Base-by-base conservation (phyloP, 2,888 invertebrate genomes). In the Pegoplata infirma region DNA sequence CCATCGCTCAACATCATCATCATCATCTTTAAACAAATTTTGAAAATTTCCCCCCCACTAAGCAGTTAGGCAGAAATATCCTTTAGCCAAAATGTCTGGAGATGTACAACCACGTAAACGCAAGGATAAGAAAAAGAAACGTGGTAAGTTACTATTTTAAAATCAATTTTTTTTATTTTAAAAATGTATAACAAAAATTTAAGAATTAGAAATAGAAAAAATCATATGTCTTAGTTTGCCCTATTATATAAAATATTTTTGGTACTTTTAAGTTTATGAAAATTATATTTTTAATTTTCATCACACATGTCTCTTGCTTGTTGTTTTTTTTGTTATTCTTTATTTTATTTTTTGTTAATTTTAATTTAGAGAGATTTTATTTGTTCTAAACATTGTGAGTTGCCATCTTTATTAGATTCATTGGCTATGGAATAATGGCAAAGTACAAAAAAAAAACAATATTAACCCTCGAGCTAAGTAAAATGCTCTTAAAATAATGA, bases 71-170 rank as follows among this genome's bases (percentile, higher is more conserved):
- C 7, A 23, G 14, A 14, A 23, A 51, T 4, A 51, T 72, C 47
- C 25, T 69, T 53, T 21, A 61, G 53, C 17, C 23, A 92, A 89
- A 90, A 96, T 96, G 96, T 96, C 95, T 89, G 95, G 95, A 85
- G 96, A 96, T 91, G 94, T 94, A 85, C 96, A 96, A 90, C 94
- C 95, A 87, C 93, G 95, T 87, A 96, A 95, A 90, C 94, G 96
- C 84, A 95, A 94, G 90, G 95, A 96, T 89, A 96, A 95, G 90
- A 94, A 86, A 82, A 84, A 93, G 90, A 96, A 94, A 93, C 95
- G 96, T 85, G 95, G 92, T 90, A 84, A 86, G 87, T 84, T 67
- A 1, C 10, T 17, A 32, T 16, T 36, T n/a, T n/a, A 40, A 40
- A 40, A 40, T 40, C 4, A 51, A 21, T 14, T 47, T 72, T 21